Evolutionary conservation across 2,888 invertebrate genomes (phyloP), one percentile per base, ranked within the genome.

Genomic region (Andricus curvator): DNA sequence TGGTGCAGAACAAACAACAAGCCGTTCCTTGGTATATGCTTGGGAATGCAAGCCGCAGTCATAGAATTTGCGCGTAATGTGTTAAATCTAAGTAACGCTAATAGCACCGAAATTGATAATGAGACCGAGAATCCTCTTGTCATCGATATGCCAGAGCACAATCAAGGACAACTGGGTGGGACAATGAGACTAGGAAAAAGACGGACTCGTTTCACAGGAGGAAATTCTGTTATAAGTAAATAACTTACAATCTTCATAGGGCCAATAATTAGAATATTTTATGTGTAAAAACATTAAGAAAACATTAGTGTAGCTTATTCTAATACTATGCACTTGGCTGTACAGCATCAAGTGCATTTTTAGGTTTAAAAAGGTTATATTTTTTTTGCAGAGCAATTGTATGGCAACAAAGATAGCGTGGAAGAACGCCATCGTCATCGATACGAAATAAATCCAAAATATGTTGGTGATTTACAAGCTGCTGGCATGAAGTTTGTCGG

Each of bases 91-190:
- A 93, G 95, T 78, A 96, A 95, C 84, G 99, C 99, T 0, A 96
- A 98, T 89, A 96, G 97, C 4, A 97, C 97, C 0, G 99, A 99
- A 93, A 96, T 97, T 60, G 94, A 96, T 86, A 95, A 96, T 0
- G 93, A 96, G 4, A 96, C 97, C 17, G 93, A 93, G 56, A 93
- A 97, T 92, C 97, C 97, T 48, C 94, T 99, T 62, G 97, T 99
- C 6, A 97, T 99, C 83, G 99, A 99, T 88, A 99, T 99, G 99
- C 99, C 99, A 0, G 99, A 99, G 93, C 98, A 99, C 93, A 98
- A 98, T 91, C 95, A 96, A 0, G 98, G 98, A 0, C 95, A 96
- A 86, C 95, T 98, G 94, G 99, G 99, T 2, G 99, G 99, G 13
- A 99, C 99, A 0, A 99, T 99, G 99, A 94, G 99, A 81, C 94